These are phyloP conservation scores for Limnephilus auricula DNA, from an alignment of 2,888 invertebrate genomes.

Conservation along the genomic window DNA sequence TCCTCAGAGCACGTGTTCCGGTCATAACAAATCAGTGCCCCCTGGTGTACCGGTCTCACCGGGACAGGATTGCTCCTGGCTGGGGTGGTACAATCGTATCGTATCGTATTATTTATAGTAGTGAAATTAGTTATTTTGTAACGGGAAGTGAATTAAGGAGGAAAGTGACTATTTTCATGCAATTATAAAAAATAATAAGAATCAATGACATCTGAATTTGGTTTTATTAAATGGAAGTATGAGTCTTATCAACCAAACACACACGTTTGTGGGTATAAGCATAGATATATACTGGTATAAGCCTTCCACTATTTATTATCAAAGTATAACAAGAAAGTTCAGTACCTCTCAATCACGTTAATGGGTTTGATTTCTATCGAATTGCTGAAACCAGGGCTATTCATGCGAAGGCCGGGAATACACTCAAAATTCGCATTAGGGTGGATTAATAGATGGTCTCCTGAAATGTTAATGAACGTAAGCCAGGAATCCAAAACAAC, in stretches of 20 bases:
- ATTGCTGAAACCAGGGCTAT: not conserved
- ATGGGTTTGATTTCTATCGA: not conserved
- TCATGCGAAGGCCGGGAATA: not conserved
- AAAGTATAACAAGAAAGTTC: not conserved
- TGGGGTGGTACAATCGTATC: no score
- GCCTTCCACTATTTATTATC: not conserved
- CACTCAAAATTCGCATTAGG: constrained; percentile 42
- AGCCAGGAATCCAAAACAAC: constrained; percentile 49
- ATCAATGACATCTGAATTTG: not conserved
- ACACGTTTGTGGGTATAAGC: not conserved
- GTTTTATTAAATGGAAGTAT: not conserved
- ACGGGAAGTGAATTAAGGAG: not conserved
- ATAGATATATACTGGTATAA: no score
- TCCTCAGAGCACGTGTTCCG: no score
- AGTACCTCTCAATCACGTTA: not conserved
- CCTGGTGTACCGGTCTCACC: no score
- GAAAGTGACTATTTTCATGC: not conserved
- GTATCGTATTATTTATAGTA: no score
- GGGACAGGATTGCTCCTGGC: no score
- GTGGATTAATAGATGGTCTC: constrained; percentile 45
- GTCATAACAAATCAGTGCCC: no score
- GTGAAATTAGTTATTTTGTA: not conserved
- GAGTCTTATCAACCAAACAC: not conserved
- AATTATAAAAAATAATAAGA: not conserved
- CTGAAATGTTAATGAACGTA: constrained; percentile 43